Evolutionary conservation across 2,888 invertebrate genomes (phyloP).

Genomic region (Ichneumoninae sp.): DNA sequence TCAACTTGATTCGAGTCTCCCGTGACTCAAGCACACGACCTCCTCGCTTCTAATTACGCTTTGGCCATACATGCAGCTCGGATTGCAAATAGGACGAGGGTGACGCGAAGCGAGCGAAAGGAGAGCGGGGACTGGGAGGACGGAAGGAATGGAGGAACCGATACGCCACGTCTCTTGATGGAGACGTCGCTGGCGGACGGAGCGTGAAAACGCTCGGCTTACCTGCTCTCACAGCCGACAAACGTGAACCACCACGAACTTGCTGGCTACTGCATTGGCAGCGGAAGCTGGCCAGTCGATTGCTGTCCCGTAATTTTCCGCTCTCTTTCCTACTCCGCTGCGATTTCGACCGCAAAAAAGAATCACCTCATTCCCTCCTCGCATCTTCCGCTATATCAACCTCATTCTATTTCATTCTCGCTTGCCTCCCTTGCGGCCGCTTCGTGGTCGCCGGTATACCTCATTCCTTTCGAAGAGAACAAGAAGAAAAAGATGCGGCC

Average conservation of each 20-base stretch:
- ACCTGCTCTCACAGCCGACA: conserved; percentile 30
- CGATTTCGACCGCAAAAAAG: conserved; percentile 19
- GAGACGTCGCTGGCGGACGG: conserved; percentile 54
- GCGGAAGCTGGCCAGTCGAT: conserved; percentile 1
- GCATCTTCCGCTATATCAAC: conserved; percentile 20
- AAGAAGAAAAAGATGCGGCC: conserved; percentile 34
- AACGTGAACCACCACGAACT: conserved; percentile 7
- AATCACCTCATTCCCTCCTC: conserved; percentile 15
- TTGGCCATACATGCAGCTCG: conserved; percentile 55
- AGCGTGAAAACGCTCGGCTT: conserved; percentile 59
- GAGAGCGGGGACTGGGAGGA: neutral
- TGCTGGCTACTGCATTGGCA: neutral
- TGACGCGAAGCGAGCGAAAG: conserved; percentile 34
- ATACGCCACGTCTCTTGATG: conserved; percentile 24
- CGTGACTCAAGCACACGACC: conserved; percentile 48
- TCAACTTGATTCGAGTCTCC: conserved; percentile 41
- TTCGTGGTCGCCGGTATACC: conserved; percentile 35
- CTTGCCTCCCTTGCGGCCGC: conserved; percentile 1
- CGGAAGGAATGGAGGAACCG: conserved; percentile 1
- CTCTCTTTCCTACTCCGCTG: conserved; percentile 13
- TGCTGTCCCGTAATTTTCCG: neutral
- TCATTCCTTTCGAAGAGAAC: conserved; percentile 24
- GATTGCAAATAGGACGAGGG: conserved; percentile 42
- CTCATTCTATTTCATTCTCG: conserved; percentile 42
- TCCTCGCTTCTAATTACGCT: conserved; percentile 64